Evolutionary conservation across 2,888 invertebrate genomes (phyloP).

Genomic region (Ariolimax columbianus): DNA sequence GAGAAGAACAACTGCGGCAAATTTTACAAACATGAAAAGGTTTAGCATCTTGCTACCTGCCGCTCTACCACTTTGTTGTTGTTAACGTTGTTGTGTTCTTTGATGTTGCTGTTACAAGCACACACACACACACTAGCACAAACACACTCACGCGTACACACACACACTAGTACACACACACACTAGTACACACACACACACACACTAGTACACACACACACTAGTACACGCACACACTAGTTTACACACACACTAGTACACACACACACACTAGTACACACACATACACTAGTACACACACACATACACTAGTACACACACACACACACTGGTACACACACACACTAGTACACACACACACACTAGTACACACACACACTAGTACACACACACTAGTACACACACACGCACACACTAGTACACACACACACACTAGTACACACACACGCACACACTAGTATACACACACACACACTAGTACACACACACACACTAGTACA

Average conservation of each 20-base stretch:
- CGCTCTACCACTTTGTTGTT: not conserved
- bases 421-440: no score
- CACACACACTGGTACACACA: no score
- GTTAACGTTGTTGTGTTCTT: not conserved
- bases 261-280: not conserved
- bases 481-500: not conserved
- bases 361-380: not conserved
- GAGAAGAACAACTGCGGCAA: slow-evolving; percentile 16
- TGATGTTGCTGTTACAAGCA: not conserved
- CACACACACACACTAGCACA: not conserved
- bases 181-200: no score
- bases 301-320: no score
- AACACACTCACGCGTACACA: no score
- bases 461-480: not conserved
- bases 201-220: no score
- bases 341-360: not conserved
- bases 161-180: no score
- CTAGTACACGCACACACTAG: no score
- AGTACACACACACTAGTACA: not conserved
- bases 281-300: no score
- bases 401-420: no score
- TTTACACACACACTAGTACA: no score
- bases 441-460: no score
- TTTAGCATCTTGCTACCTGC: not conserved
- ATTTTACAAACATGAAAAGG: not conserved